phyloP scores from a whole-genome alignment of 30 jellyfish, hydroid and myxozoan genomes.

The Clytia hemisphaerica region DNA sequence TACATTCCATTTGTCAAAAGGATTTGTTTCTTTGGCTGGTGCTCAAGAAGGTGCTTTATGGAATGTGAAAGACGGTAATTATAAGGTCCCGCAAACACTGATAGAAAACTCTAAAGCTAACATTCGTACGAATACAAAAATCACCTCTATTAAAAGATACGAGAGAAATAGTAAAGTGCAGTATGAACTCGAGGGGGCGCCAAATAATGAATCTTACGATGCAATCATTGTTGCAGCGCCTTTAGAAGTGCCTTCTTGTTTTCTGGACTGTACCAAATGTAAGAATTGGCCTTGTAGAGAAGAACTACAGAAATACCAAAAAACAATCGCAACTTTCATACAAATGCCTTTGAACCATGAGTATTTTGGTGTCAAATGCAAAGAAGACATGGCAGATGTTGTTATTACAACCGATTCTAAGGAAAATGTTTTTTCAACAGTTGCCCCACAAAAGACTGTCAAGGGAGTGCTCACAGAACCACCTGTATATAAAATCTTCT shows the following conservation, averaged over 20 bases:
- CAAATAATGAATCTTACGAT: constrained; percentile 56
- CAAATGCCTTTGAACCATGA: constrained; percentile 39
- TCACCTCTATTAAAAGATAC: constrained; percentile 24
- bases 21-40: constrained; percentile 90
- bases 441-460: constrained; percentile 41
- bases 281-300: constrained; percentile 49
- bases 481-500: constrained; percentile 55
- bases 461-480: constrained; percentile 28
- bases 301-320: constrained; percentile 41
- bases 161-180: background rate
- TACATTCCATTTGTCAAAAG: constrained; percentile 28
- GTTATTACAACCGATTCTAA: constrained; percentile 55
- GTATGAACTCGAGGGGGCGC: constrained; percentile 30
- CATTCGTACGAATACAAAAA: constrained; percentile 19
- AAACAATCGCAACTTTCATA: constrained; percentile 70
- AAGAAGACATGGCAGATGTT: constrained; percentile 37
- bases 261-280: constrained; percentile 50
- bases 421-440: constrained; percentile 29
- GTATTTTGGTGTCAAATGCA: constrained; percentile 41
- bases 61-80: constrained; percentile 74
- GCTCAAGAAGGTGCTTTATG: constrained; percentile 70
- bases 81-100: constrained; percentile 40
- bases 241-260: constrained; percentile 47
- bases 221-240: constrained; percentile 86
- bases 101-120: constrained; percentile 41